Conservation (phyloP, 2,888 invertebrate species). For the Pammene fasciana region DNA sequence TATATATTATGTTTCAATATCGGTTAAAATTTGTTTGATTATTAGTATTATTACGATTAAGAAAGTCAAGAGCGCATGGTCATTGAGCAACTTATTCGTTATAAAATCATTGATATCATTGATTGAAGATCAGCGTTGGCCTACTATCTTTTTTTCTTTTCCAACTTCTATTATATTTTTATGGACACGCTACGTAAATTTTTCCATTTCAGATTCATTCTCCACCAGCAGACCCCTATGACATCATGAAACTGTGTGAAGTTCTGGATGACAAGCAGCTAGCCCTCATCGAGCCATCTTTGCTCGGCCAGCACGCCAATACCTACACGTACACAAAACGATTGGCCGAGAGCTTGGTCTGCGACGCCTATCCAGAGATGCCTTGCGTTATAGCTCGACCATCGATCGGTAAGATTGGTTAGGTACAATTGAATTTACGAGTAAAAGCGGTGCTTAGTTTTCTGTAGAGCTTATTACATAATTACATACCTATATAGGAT, state of each 20-base stretch:
- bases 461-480: not conserved
- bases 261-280: conserved; percentile 88
- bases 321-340: conserved; percentile 98
- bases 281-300: conserved; percentile 85
- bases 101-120: too few relatives aligned
- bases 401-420: conserved; percentile 92
- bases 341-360: conserved; percentile 91
- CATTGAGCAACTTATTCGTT: too few relatives aligned
- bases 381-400: conserved; percentile 94
- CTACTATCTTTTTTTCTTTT: too few relatives aligned
- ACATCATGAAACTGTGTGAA: conserved; percentile 87
- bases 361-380: conserved; percentile 88
- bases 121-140: too few relatives aligned
- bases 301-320: conserved; percentile 92
- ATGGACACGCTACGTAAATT: conserved; percentile 68
- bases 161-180: conserved; percentile 30
- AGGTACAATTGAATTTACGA: not conserved
- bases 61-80: too few relatives aligned
- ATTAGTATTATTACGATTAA: too few relatives aligned
- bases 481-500: too few relatives aligned
- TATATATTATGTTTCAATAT: too few relatives aligned
- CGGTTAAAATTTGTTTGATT: too few relatives aligned
- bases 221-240: conserved; percentile 86
- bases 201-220: conserved; percentile 85
- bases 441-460: not conserved